Conservation (phyloP, 2,113 vertebrate genomes). For the Mirounga angustirostris region DNA sequence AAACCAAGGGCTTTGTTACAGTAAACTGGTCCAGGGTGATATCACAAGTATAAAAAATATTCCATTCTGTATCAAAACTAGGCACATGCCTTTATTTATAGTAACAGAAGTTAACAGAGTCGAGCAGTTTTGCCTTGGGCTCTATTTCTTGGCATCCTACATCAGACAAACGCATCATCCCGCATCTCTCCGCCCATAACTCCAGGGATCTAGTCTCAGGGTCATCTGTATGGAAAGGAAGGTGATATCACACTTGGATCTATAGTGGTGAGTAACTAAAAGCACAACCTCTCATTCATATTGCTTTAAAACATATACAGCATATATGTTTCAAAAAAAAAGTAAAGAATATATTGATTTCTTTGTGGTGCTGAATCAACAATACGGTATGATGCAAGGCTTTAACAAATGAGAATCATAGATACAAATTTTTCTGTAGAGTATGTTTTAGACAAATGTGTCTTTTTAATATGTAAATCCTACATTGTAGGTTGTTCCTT, state of each 20-base stretch:
- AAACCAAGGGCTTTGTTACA: constrained; percentile 87
- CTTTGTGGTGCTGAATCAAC: constrained; percentile 89
- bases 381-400: constrained; percentile 93
- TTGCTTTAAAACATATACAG: constrained; percentile 93
- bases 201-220: constrained; percentile 85
- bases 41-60: constrained; percentile 92
- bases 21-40: constrained; percentile 91
- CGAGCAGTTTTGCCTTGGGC: constrained; percentile 82
- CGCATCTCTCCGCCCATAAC: constrained; percentile 74
- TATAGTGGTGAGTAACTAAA: constrained; percentile 87
- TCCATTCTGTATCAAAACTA: constrained; percentile 93
- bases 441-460: constrained; percentile 91
- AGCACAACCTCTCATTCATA: constrained; percentile 91
- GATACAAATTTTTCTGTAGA: constrained; percentile 90
- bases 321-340: constrained; percentile 85
- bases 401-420: constrained; percentile 90
- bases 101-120: constrained; percentile 87
- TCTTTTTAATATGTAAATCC: constrained; percentile 92
- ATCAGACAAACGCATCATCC: constrained; percentile 80
- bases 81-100: constrained; percentile 90
- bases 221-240: constrained; percentile 83
- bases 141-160: constrained; percentile 83
- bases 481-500: constrained; percentile 89
- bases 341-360: constrained; percentile 88
- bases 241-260: constrained; percentile 88